A percentile compares a stretch with the other conserved stretches of the same genome.
Evolutionary conservation across 2,888 invertebrate genomes (phyloP).

Genomic region (Leucoma salicis): DNA sequence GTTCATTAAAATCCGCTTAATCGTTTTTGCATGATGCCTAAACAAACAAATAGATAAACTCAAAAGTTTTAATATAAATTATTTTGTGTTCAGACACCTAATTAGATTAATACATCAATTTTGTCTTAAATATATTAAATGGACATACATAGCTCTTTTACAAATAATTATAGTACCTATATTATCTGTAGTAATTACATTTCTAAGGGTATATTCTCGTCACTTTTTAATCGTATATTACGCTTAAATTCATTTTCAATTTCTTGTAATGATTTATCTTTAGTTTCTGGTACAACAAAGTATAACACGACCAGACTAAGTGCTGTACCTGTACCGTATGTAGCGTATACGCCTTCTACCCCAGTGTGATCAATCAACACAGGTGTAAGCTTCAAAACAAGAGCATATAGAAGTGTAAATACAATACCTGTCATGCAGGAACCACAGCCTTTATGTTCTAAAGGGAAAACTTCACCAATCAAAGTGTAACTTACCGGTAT

Average conservation of each 20-base stretch:
- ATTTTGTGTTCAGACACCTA: too few species aligned
- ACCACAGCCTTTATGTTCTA: constrained; percentile 6
- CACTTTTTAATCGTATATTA: not conserved
- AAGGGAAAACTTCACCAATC: not conserved
- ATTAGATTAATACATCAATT: too few species aligned
- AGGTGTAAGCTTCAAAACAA: constrained; percentile 43
- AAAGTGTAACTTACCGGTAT: not conserved
- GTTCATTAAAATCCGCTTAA: too few species aligned
- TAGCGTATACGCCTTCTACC: constrained; percentile 38
- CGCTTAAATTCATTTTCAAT: constrained; percentile 45
- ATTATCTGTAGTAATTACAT: not conserved
- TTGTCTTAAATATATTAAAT: too few species aligned
- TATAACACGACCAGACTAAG: constrained; percentile 35
- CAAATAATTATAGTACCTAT: not conserved
- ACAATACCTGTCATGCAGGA: constrained; percentile 37
- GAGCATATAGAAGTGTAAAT: constrained; percentile 30
- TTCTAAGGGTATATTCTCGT: not conserved
- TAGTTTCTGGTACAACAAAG: constrained; percentile 47
- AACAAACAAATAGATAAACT: too few species aligned
- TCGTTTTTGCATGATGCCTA: too few species aligned
- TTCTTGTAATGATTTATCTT: constrained; percentile 44
- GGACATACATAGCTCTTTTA: too few species aligned
- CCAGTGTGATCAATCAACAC: constrained; percentile 39
- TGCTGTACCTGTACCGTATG: constrained; percentile 35
- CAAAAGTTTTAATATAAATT: too few species aligned